These are phyloP conservation scores for Sciurus carolinensis DNA, from an alignment of 2,797 vertebrate species.

Conservation along the genomic window DNA sequence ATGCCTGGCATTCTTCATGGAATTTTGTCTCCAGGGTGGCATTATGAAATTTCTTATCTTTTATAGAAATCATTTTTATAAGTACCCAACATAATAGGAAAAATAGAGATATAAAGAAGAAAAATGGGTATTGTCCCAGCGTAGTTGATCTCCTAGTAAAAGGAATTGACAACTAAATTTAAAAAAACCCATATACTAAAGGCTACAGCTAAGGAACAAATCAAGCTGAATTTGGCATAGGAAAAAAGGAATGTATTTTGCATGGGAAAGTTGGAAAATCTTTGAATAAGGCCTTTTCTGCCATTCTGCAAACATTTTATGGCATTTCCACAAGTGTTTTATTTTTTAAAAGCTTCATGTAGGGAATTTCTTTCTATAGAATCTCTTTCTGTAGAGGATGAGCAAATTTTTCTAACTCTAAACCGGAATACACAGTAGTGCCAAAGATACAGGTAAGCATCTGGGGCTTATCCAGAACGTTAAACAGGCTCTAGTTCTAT, in stretches of 20 bases:
- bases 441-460: not conserved
- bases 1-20: not conserved
- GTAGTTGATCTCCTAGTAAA: conserved; percentile 38
- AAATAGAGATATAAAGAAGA: conserved; percentile 38
- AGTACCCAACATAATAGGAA: not conserved
- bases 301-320: conserved; percentile 6
- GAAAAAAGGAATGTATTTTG: conserved; percentile 56
- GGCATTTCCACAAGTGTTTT: conserved; percentile 3
- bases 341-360: not conserved
- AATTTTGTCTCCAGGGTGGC: conserved; percentile 16
- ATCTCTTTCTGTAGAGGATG: not conserved
- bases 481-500: not conserved
- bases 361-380: not conserved
- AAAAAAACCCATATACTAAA: not conserved
- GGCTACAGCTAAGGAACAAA: not conserved
- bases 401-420: conserved; percentile 21
- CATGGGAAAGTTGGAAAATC: not conserved
- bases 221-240: not conserved
- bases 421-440: not conserved
- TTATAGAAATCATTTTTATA: conserved; percentile 49
- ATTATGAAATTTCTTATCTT: conserved; percentile 55
- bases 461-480: not conserved
- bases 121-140: not conserved
- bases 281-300: conserved; percentile 26
- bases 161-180: not conserved